These are phyloP conservation scores for Mormyrus lacerda DNA, from an alignment of 2,113 vertebrate genomes.

Conservation along the genomic window DNA sequence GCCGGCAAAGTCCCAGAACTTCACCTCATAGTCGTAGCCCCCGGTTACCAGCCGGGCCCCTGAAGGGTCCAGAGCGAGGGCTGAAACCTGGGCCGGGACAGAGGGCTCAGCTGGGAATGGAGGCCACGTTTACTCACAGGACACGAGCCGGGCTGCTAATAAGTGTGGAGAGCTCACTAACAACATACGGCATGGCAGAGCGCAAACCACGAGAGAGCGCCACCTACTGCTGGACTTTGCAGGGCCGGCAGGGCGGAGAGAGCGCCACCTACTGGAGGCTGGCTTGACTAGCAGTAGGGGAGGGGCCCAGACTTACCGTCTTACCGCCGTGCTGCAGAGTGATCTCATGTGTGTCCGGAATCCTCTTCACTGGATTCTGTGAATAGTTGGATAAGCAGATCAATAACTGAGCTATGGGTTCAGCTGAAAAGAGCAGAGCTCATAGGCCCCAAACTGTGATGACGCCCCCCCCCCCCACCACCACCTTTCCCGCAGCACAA, in stretches of 20 bases:
- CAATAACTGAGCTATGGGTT: not conserved
- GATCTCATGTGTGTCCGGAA: constrained; percentile 94
- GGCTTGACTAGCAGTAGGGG: not conserved
- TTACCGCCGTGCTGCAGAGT: constrained; percentile 84
- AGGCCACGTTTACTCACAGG: not conserved
- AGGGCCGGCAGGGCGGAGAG: not conserved
- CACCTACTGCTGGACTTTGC: not conserved
- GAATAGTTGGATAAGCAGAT: not conserved
- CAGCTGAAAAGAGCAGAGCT: not conserved
- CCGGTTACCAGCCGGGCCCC: constrained; percentile 91
- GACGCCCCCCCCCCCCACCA: not conserved
- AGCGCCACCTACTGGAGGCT: not conserved
- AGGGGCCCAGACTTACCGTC: constrained; percentile 64
- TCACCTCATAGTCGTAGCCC: constrained; percentile 85
- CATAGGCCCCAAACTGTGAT: not conserved
- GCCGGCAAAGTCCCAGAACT: constrained; percentile 97
- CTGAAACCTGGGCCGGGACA: constrained; percentile 71
- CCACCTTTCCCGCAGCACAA: not conserved
- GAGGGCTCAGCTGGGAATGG: not conserved
- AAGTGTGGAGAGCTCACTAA: not conserved
- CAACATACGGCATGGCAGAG: not conserved
- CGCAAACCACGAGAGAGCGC: not conserved
- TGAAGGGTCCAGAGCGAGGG: constrained; percentile 86
- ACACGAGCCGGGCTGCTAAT: not conserved
- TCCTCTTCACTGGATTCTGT: constrained; percentile 84